Evolutionary conservation across 2,888 invertebrate species (phyloP).

Genomic region (Leptopilina myrica): DNA sequence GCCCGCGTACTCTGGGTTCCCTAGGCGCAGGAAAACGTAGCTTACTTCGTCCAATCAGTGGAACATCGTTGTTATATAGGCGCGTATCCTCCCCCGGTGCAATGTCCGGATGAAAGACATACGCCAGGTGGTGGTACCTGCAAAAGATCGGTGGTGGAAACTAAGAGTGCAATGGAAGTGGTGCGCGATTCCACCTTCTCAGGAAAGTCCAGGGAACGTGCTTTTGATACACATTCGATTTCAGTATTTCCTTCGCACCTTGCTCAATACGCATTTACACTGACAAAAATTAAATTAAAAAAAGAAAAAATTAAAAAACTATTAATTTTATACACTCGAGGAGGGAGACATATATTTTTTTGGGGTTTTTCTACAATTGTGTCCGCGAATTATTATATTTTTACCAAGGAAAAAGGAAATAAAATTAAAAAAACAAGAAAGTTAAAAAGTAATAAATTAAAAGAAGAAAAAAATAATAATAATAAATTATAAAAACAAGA

Average conservation of each 20-base stretch:
- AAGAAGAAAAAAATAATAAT: too few species aligned
- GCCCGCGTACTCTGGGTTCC: constrained; percentile 70
- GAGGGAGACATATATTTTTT: neutral
- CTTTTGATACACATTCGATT: constrained; percentile 46
- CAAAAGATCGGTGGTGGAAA: constrained; percentile 45
- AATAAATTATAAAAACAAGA: too few species aligned
- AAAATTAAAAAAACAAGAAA: too few species aligned
- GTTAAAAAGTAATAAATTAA: too few species aligned
- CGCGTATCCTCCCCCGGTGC: constrained; percentile 72
- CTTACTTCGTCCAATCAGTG: constrained; percentile 75
- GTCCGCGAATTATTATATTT: too few species aligned
- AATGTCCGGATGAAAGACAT: constrained; percentile 57
- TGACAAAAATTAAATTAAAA: too few species aligned
- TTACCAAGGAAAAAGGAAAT: too few species aligned
- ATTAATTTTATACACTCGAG: too few species aligned
- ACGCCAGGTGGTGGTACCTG: constrained; percentile 58
- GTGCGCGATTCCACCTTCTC: neutral
- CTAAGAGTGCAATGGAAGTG: constrained; percentile 44
- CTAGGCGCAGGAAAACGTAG: constrained; percentile 73
- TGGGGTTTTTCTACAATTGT: neutral
- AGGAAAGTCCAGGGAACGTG: constrained; percentile 48
- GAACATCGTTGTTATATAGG: constrained; percentile 76
- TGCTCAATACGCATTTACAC: neutral
- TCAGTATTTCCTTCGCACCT: neutral
- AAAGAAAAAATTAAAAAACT: neutral